These are phyloP conservation scores for Drosophila mojavensis DNA, from an alignment of 1,140 invertebrate species.

Conservation along the genomic window DNA sequence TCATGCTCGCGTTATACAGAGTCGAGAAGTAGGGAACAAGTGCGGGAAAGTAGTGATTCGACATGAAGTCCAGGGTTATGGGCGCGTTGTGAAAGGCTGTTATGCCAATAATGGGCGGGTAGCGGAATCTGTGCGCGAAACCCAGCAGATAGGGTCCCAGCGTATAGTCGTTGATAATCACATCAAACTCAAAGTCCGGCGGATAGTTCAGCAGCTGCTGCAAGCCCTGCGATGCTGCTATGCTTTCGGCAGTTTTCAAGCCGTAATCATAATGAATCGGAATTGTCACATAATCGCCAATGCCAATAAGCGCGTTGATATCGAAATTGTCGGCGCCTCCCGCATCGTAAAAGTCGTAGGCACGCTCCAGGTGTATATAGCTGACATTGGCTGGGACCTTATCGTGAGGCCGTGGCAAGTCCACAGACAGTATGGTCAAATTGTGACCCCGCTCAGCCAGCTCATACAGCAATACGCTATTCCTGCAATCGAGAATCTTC, in stretches of 20 bases:
- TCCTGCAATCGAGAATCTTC: not conserved
- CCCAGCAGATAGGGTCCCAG: slow-evolving; percentile 47
- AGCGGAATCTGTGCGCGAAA: slow-evolving; percentile 41
- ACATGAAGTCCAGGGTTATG: slow-evolving; percentile 19
- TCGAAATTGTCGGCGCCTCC: not conserved
- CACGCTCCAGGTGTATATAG: slow-evolving; percentile 38
- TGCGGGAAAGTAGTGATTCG: slow-evolving; percentile 29
- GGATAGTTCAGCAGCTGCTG: slow-evolving; percentile 28
- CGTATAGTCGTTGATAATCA: slow-evolving; percentile 53
- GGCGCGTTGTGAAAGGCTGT: slow-evolving; percentile 45
- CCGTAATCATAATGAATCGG: slow-evolving; percentile 14
- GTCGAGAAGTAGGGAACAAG: slow-evolving; percentile 32
- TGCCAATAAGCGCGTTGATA: slow-evolving; percentile 16
- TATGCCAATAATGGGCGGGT: slow-evolving; percentile 52
- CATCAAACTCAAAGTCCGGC: slow-evolving; percentile 45
- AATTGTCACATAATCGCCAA: slow-evolving; percentile 18
- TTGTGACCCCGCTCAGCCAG: slow-evolving; percentile 48
- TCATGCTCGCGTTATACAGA: slow-evolving; percentile 47
- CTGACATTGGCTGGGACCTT: slow-evolving; percentile 29
- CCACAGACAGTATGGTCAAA: slow-evolving; percentile 46
- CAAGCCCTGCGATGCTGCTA: slow-evolving; percentile 17
- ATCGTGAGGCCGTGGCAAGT: slow-evolving; percentile 25
- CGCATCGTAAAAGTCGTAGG: slow-evolving; percentile 25
- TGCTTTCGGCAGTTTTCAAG: slow-evolving; percentile 20
- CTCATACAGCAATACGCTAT: slow-evolving; percentile 39